phyloP scores from a whole-genome alignment of 2,113 vertebrate species.

The Dipodomys ordii region DNA sequence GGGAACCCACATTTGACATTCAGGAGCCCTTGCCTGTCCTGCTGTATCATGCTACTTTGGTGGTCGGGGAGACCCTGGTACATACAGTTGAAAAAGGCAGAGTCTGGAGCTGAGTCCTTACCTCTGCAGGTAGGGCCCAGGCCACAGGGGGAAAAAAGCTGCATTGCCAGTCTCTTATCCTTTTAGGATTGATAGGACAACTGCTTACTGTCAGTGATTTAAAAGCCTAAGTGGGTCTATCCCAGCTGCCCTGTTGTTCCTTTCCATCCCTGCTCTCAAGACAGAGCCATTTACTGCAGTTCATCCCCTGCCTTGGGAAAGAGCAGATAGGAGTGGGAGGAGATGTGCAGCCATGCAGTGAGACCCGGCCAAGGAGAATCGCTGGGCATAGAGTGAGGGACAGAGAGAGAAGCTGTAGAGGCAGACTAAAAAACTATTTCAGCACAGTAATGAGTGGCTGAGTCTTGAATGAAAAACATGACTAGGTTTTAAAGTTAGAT shows the following conservation, averaged over 20 bases:
- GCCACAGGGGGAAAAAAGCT: neutral
- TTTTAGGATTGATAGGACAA: neutral
- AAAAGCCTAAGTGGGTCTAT: neutral
- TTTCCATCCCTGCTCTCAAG: neutral
- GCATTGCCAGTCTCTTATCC: neutral
- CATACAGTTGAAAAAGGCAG: neutral
- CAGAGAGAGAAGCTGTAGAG: neutral
- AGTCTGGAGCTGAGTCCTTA: neutral
- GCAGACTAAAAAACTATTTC: neutral
- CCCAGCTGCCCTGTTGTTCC: neutral
- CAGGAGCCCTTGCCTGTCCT: neutral
- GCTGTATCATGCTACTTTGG: neutral
- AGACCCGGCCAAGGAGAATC: neutral
- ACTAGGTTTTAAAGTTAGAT: conserved; percentile 2
- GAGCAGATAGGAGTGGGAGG: neutral
- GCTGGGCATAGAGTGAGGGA: no score
- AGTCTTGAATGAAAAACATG: neutral
- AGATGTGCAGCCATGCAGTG: neutral
- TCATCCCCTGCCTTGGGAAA: neutral
- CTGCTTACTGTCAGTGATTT: neutral
- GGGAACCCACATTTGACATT: neutral
- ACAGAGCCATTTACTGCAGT: neutral
- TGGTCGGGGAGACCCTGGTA: neutral
- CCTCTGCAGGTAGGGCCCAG: neutral
- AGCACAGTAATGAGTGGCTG: neutral